Conservation (phyloP, 2,113 vertebrate species). For the Pterocles burchelli region DNA sequence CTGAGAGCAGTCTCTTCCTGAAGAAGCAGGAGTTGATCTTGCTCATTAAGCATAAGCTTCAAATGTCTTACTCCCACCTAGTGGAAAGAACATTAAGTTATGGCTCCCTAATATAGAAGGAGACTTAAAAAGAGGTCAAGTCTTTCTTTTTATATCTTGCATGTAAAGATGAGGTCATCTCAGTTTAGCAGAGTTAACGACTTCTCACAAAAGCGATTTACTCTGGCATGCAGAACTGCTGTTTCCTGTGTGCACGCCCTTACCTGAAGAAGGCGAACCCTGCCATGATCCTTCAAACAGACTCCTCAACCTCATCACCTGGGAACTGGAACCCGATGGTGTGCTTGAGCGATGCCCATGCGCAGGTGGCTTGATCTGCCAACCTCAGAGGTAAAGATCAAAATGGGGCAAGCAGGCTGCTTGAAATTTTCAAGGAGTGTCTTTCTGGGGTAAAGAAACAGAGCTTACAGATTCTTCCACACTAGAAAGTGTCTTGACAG, state of each 20-base stretch:
- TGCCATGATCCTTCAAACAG: slow-evolving; percentile 84
- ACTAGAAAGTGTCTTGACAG: background rate
- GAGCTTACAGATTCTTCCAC: background rate
- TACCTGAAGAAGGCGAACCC: slow-evolving; percentile 84
- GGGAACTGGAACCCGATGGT: slow-evolving; percentile 81
- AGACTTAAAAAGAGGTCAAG: background rate
- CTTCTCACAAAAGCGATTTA: background rate
- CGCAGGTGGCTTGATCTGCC: slow-evolving; percentile 85
- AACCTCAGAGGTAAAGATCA: slow-evolving; percentile 81
- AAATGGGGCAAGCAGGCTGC: background rate
- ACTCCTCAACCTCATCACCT: slow-evolving; percentile 85
- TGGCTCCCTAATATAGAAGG: background rate
- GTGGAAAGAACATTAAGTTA: background rate
- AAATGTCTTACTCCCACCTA: background rate
- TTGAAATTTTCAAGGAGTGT: background rate
- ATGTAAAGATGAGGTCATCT: background rate
- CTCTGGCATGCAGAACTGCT: slow-evolving; percentile 77
- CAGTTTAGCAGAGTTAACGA: background rate
- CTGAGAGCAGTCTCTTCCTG: background rate
- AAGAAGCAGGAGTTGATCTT: background rate
- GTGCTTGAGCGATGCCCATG: slow-evolving; percentile 89
- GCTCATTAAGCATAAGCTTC: background rate
- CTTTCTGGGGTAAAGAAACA: background rate
- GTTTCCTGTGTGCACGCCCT: slow-evolving; percentile 88
- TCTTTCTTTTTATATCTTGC: background rate